These are phyloP conservation scores for Synanthedon tipuliformis DNA, from an alignment of 2,888 invertebrate species.

Conservation along the genomic window DNA sequence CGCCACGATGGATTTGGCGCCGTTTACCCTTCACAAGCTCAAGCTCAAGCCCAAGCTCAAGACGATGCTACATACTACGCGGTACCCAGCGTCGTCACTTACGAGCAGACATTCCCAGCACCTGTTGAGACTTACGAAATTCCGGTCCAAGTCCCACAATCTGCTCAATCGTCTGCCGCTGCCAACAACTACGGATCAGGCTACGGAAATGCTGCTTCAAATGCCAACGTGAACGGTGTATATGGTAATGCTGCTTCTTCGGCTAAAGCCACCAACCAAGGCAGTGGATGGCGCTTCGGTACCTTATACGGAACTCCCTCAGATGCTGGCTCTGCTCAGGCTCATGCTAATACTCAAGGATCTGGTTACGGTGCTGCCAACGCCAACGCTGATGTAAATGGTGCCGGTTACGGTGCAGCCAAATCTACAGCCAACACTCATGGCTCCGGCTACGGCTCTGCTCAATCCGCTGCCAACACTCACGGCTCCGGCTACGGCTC, in stretches of 20 bases:
- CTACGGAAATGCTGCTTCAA: conserved; percentile 10
- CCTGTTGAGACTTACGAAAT: conserved; percentile 20
- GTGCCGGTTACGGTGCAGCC: conserved; percentile 17
- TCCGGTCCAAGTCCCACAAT: conserved; percentile 12
- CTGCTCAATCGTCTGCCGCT: conserved; percentile 37
- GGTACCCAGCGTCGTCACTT: conserved; percentile 40
- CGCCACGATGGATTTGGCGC: conserved; percentile 25
- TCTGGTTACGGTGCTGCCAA: conserved; percentile 21
- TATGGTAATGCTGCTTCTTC: conserved; percentile 20
- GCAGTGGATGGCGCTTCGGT: conserved; percentile 51
- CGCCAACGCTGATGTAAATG: conserved; percentile 29
- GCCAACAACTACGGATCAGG: conserved; percentile 14
- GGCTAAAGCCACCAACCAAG: conserved; percentile 17
- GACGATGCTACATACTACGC: conserved; percentile 39
- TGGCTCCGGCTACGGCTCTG: conserved; percentile 17
- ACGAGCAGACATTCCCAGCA: conserved; percentile 45
- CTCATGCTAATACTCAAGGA: conserved; percentile 19
- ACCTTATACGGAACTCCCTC: conserved; percentile 37
- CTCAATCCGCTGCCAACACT: conserved; percentile 25
- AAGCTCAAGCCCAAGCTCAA: conserved; percentile 19
- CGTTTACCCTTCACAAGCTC: conserved; percentile 31
- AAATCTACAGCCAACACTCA: conserved; percentile 24
- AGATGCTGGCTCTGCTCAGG: conserved; percentile 16
- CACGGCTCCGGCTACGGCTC: conserved; percentile 18
- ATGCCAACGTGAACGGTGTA: conserved; percentile 19